phyloP scores from a whole-genome alignment of 2,113 vertebrate genomes.

The Hiodon alosoides region DNA sequence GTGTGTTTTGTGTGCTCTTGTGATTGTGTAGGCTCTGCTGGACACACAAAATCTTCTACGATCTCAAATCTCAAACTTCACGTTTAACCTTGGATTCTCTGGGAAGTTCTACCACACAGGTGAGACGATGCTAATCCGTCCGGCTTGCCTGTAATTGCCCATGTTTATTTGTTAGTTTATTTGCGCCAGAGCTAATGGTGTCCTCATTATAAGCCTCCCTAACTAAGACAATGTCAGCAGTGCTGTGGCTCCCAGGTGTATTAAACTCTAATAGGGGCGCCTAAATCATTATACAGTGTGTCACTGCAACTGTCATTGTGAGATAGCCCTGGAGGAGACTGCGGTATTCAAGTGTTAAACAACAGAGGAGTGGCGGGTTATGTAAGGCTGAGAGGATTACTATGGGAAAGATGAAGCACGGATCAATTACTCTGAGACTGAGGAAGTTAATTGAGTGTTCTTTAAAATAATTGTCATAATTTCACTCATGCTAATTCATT shows the following conservation, averaged over 20 bases:
- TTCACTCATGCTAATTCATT: constrained; percentile 22
- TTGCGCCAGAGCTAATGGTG: background rate
- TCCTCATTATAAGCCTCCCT: background rate
- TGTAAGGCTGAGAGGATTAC: constrained; percentile 10
- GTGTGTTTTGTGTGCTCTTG: constrained; percentile 41
- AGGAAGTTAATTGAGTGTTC: constrained; percentile 13
- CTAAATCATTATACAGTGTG: constrained; percentile 15
- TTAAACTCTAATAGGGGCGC: constrained; percentile 14
- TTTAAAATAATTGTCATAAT: constrained; percentile 13
- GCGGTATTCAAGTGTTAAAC: background rate
- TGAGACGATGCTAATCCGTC: constrained; percentile 43
- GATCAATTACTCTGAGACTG: constrained; percentile 21
- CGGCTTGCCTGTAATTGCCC: constrained; percentile 9
- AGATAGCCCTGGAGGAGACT: background rate
- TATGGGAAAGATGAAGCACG: constrained; percentile 8
- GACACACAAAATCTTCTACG: constrained; percentile 73
- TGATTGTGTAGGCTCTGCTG: constrained; percentile 64
- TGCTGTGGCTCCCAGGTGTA: constrained; percentile 5
- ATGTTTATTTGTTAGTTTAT: background rate
- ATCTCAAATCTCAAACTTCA: constrained; percentile 73
- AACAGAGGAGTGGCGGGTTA: background rate
- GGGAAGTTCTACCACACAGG: constrained; percentile 80
- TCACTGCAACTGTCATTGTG: constrained; percentile 16
- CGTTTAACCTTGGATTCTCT: constrained; percentile 80
- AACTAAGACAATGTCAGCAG: constrained; percentile 5